Evolutionary conservation across 2,113 vertebrate species (phyloP), one percentile per base, ranked within the genome.

Genomic region (Carettochelys insculpta): DNA sequence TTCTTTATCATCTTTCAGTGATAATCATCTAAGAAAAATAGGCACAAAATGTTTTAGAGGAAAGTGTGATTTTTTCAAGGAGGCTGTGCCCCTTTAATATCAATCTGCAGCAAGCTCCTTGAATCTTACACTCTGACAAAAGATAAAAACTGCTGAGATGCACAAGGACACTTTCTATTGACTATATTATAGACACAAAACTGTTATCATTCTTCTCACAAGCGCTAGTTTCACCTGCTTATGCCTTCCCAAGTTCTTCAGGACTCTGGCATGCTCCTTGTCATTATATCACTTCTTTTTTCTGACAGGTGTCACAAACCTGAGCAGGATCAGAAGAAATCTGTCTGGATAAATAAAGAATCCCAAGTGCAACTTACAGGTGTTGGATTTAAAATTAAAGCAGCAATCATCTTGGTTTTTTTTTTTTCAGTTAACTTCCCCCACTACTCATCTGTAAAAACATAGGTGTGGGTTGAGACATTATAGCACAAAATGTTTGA

Each of bases 311-410:
- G 78, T 43, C 80, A 87, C 6, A 1, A 31, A 73, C 50, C 88
- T 91, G 87, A 54, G 48, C 50, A 91, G 95, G 90, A 58, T 87
- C 9, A 43, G 77, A 93, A 80, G 61, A 90, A 83, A 92, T 83
- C 83, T 90, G 92, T 92, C 87, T 53, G 56, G 24, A 79, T 92
- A 95, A 95, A 95, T 22, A 19, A 19, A 45, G 83, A 92, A 80
- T 93, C 71, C 90, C 94, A 94, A 93, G 92, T 92, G 85, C 79
- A 24, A 61, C 45, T 47, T 83, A 83, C 87, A 93, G 86, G 65
- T n/a, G 38, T 38, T 38, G 20, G 11, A 68, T 68, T 68, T 68
- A 68, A n/a, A 38, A 38, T 38, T 84, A 31, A 89, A 88, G 19
- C 22, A 84, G 1, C 16, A 86, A 12, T 31, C 53, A 58, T 80